Conservation (phyloP, 1,140 invertebrate genomes). For the Drosophila melanogaster region Release_6_plus_ISO1_MT NC_004354.4:6993501-6994000, state of each 20-base stretch:
- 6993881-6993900: background rate
- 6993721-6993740: conserved; percentile 25
- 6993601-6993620: conserved; percentile 43
- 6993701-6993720: conserved; percentile 12
- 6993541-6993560: conserved; percentile 5
- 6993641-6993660: conserved; percentile 10
- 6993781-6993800: conserved; percentile 1
- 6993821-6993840: conserved; percentile 33
- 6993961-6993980: too few relatives aligned
- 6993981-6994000: too few relatives aligned
- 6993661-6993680: background rate
- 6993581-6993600: conserved; percentile 45
- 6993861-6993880: conserved; percentile 9
- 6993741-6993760: conserved; percentile 40
- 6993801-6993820: conserved; percentile 30
- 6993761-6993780: conserved; percentile 39
- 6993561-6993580: conserved; percentile 33
- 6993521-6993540: conserved; percentile 1
- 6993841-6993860: conserved; percentile 16
- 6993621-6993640: conserved; percentile 15
- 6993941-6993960: too few relatives aligned
- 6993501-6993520: background rate
- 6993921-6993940: too few relatives aligned
- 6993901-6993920: background rate
- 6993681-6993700: conserved; percentile 1